These are phyloP conservation scores for Apostichopus leukothele DNA, from an alignment of 53 echinoderm and acorn worm species.

Conservation along the genomic window DNA sequence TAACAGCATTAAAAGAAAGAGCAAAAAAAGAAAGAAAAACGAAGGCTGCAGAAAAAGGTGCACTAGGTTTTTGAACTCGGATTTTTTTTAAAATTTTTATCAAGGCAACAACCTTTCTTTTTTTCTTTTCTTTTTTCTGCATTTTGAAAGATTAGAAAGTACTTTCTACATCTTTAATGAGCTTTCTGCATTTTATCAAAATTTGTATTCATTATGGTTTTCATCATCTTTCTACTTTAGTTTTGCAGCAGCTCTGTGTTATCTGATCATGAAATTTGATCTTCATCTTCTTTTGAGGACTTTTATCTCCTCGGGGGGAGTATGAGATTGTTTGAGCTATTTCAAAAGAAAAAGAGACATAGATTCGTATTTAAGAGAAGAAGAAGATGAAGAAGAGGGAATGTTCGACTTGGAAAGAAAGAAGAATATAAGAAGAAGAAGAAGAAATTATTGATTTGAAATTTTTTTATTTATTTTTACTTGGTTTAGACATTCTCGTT, in stretches of 20 bases:
- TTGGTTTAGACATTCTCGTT: neutral
- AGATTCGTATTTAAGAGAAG: neutral
- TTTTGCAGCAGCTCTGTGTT: neutral
- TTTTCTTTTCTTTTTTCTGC: neutral
- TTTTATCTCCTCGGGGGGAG: neutral
- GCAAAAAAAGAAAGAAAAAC: neutral
- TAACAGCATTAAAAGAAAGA: neutral
- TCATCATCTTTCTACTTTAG: neutral
- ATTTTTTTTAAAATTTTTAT: neutral
- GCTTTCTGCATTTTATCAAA: neutral
- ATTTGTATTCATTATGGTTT: neutral
- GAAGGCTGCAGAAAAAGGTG: neutral
- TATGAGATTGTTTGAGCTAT: neutral
- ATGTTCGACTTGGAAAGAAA: neutral
- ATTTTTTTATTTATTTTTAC: neutral
- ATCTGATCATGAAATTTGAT: conserved; percentile 7
- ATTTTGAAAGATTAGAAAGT: neutral
- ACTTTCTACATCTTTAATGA: conserved; percentile 3
- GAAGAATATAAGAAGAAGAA: neutral
- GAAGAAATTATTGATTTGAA: conserved; percentile 6
- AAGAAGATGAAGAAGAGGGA: neutral
- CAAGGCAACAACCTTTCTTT: neutral
- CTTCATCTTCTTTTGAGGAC: neutral
- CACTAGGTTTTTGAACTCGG: neutral
- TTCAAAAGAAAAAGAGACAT: neutral